Evolutionary conservation across 2,888 invertebrate species (phyloP).

Genomic region (Anoncus sp.): DNA sequence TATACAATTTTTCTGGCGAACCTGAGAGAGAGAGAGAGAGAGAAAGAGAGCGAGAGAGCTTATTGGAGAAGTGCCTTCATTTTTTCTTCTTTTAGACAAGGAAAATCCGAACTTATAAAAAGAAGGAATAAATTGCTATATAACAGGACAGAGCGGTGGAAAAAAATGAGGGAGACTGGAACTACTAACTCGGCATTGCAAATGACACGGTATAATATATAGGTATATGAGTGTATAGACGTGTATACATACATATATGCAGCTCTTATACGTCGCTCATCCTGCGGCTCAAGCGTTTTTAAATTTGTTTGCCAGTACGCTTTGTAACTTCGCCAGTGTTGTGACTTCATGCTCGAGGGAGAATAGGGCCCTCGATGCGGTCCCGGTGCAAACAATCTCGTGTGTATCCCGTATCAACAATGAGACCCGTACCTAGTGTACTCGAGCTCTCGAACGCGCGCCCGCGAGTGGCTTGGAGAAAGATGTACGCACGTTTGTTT

Average conservation of each 20-base stretch:
- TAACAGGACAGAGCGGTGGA: neutral
- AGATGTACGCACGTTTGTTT: slow-evolving; percentile 40
- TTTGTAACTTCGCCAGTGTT: slow-evolving; percentile 81
- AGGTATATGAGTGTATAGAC: slow-evolving; percentile 2
- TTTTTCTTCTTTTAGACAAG: slow-evolving; percentile 22
- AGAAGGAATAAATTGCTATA: slow-evolving; percentile 48
- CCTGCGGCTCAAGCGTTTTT: slow-evolving; percentile 68
- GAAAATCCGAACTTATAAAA: slow-evolving; percentile 42
- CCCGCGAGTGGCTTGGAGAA: slow-evolving; percentile 38
- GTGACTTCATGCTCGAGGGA: slow-evolving; percentile 73
- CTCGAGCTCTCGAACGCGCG: slow-evolving; percentile 47
- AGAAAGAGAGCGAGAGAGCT: slow-evolving; percentile 8
- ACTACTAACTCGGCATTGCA: slow-evolving; percentile 33
- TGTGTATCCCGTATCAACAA: slow-evolving; percentile 77
- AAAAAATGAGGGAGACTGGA: slow-evolving; percentile 30
- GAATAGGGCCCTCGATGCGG: slow-evolving; percentile 74
- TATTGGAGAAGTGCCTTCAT: slow-evolving; percentile 42
- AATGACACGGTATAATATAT: slow-evolving; percentile 60
- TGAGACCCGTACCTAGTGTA: slow-evolving; percentile 59
- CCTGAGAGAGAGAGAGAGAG: slow-evolving; percentile 13
- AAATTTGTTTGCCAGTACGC: slow-evolving; percentile 78
- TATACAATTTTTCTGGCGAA: slow-evolving; percentile 52
- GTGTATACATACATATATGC: slow-evolving; percentile 36
- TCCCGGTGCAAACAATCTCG: slow-evolving; percentile 76
- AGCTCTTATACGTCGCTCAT: slow-evolving; percentile 57